Conservation (phyloP, 1,140 invertebrate genomes). For the Ceratitis capitata region DNA sequence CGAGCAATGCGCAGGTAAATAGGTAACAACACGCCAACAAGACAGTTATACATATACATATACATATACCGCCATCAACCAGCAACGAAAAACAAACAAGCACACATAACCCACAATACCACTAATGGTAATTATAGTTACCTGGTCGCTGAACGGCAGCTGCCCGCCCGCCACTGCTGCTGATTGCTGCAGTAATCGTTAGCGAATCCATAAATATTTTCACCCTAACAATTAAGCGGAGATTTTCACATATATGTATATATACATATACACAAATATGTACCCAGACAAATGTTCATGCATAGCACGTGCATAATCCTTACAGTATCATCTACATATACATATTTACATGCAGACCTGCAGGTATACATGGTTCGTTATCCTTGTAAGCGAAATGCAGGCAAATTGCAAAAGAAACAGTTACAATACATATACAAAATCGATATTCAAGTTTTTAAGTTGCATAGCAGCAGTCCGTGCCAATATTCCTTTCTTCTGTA, state of each 20-base stretch:
- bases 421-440: background rate
- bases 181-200: background rate
- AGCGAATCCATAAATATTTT: constrained; percentile 20
- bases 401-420: background rate
- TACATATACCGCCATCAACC: background rate
- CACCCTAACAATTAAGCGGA: constrained; percentile 12
- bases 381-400: constrained; percentile 9
- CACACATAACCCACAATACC: background rate
- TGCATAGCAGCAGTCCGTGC: constrained; percentile 22
- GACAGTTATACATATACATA: background rate
- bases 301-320: no score
- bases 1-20: background rate
- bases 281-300: background rate
- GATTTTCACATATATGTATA: constrained; percentile 1
- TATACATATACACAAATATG: background rate
- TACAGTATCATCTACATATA: no score
- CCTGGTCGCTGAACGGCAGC: background rate
- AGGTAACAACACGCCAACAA: background rate
- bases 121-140: background rate
- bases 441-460: constrained; percentile 20
- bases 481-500: background rate
- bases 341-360: background rate
- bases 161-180: background rate
- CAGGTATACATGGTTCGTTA: background rate
- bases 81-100: background rate